Evolutionary conservation across 2,797 vertebrate genomes (phyloP), one percentile per base, ranked within the genome.

Genomic region (Choloepus didactylus): DNA sequence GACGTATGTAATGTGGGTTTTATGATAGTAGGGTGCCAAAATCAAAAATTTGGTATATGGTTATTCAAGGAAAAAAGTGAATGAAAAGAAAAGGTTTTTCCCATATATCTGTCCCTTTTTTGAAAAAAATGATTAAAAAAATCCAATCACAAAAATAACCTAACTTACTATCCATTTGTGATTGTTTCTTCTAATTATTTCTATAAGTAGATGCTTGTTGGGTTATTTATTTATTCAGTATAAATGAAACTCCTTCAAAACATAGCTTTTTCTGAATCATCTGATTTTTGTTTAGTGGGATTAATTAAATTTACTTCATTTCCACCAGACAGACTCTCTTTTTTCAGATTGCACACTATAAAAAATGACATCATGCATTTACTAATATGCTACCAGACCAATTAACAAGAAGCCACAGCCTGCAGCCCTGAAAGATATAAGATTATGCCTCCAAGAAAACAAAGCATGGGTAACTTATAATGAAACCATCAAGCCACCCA

Each of bases 261-360:
- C 56, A 91, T 8, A 29, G 6, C 69, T 92, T 76, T 87, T 70
- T 84, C 67, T 79, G 35, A 12, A 94, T 92, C 77, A 82, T 66
- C 64, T 94, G 59, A 92, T 35, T 84, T 96, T 96, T 95, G 49
- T 72, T 97, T 92, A 79, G n/a, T 96, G 87, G 44, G 41, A 75
- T 92, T 96, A 96, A 97, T 92, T 97, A 86, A 88, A 96, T 88
- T 93, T 73, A 92, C n/a, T 95, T 91, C 85, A 82, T 94, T 96
- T 96, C 38, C 31, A 83, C 60, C 25, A 6, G 6, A 75, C 44
- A 96, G 89, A 89, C 72, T 80, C 49, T 86, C 23, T 84, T 60
- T 25, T 84, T 95, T 89, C 86, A 11, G 21, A 88, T 76, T 87
- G 72, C 67, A 75, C 51, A 70, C 87, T 77, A 51, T 87, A 35